Conservation (phyloP, 2,888 invertebrate genomes). For the Campoplex capitator region DNA sequence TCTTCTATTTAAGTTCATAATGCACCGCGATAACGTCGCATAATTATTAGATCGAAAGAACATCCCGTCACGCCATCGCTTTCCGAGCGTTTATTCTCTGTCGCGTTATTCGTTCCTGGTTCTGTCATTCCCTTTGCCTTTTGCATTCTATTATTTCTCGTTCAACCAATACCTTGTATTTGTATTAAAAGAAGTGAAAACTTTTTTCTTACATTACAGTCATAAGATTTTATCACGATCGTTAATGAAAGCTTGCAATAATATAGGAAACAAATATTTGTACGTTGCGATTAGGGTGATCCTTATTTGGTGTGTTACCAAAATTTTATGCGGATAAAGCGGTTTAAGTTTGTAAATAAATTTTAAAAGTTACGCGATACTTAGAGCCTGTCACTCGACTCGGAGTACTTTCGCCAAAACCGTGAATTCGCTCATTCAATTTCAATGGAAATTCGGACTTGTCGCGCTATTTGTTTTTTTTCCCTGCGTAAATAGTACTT, state of each 20-base stretch:
- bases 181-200: neutral
- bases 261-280: neutral
- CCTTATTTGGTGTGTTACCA: too few relatives aligned
- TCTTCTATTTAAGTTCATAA: conserved; percentile 66
- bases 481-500: too few relatives aligned
- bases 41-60: conserved; percentile 70
- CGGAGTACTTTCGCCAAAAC: too few relatives aligned
- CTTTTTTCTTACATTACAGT: neutral
- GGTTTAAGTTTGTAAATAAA: too few relatives aligned
- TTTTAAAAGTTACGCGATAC: too few relatives aligned
- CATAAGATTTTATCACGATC: neutral
- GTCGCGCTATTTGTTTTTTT: too few relatives aligned
- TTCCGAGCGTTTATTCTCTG: conserved; percentile 25
- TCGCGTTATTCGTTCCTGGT: conserved; percentile 21
- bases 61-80: conserved; percentile 67
- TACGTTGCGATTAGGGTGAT: too few relatives aligned
- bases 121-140: conserved; percentile 39
- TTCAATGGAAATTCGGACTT: too few relatives aligned
- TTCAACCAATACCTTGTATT: conserved; percentile 32
- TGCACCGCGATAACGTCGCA: conserved; percentile 70
- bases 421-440: too few relatives aligned
- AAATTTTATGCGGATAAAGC: too few relatives aligned
- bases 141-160: conserved; percentile 2
- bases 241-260: neutral
- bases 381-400: too few relatives aligned